Evolutionary conservation across 2,113 vertebrate species (phyloP), one percentile per base, ranked within the genome.

Genomic region (Sula dactylatra): DNA sequence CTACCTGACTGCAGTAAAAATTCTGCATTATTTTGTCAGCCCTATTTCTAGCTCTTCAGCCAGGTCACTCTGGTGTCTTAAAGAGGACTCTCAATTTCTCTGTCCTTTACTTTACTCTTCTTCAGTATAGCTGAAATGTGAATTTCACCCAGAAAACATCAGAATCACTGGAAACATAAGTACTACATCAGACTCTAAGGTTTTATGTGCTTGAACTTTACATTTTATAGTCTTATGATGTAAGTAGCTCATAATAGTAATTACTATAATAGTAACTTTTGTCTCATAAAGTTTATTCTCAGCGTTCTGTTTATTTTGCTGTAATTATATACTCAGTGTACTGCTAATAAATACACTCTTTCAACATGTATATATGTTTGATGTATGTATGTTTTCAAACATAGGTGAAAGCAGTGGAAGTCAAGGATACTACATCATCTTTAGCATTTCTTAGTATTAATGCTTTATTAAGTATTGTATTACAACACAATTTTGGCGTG

Each of bases 201-300:
- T 84, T 86, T 94, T 92, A 89, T 71, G 24, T 81, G 47, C 47
- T 87, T 86, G 21, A 92, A 86, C 47, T 49, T 86, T 42, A 64
- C 9, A 26, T 83, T 90, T 90, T 93, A 65, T 71, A 66, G 44
- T 49, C 67, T 92, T 88, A 69, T 80, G 76, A 86, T 86, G 50
- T 55, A 89, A 86, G 61, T 86, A 81, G 50, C 61, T 74, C 65
- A 21, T 49, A 91, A 70, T 61, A 85, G 24, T 85, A 88, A 88
- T 88, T 84, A 87, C 59, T 70, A 3, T 92, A 95, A 88, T 81
- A 59, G 26, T 82, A 81, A 59, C 15, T 94, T 91, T 59, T 91
- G 50, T 89, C 77, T 86, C 86, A 78, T 93, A 80, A 88, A 90
- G 67, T 56, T 88, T 96, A 92, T 94, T 96, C 82, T 93, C 38